Conservation (phyloP, 2,888 invertebrate genomes). For the Tenodera sinensis region DNA sequence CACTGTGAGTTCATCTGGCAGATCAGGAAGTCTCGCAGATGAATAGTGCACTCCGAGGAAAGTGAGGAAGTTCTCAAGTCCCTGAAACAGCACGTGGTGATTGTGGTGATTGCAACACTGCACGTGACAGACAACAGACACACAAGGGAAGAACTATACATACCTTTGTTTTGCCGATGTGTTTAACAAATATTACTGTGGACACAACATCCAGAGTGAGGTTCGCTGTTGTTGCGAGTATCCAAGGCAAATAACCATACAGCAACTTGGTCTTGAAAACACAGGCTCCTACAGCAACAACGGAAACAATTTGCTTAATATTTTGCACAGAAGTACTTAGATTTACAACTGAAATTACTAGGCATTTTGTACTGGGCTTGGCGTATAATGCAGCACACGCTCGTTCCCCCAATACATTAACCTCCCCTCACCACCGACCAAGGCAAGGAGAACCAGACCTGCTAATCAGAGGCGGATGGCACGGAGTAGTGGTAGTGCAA, state of each 20-base stretch:
- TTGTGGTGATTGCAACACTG: too few relatives aligned
- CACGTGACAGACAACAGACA: too few relatives aligned
- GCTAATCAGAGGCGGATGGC: too few relatives aligned
- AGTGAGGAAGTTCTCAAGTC: not conserved
- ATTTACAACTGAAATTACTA: too few relatives aligned
- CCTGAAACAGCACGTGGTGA: not conserved
- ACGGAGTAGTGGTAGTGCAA: too few relatives aligned
- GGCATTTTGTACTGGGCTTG: too few relatives aligned
- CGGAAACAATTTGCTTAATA: not conserved
- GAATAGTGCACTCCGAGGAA: not conserved
- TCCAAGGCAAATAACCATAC: slow-evolving; percentile 9
- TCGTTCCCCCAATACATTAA: too few relatives aligned
- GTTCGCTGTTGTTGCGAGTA: not conserved
- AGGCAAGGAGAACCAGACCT: too few relatives aligned
- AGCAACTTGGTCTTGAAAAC: not conserved
- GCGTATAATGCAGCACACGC: too few relatives aligned
- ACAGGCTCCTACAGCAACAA: not conserved
- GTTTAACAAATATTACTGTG: not conserved
- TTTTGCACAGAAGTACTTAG: too few relatives aligned
- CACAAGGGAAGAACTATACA: too few relatives aligned
- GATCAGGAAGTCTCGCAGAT: not conserved
- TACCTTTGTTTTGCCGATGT: not conserved
- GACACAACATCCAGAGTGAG: slow-evolving; percentile 2
- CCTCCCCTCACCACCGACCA: too few relatives aligned
- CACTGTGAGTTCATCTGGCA: not conserved